Evolutionary conservation across 2,113 vertebrate genomes (phyloP), one percentile per base, ranked within the genome.

Genomic region (Lasiurus cinereus): DNA sequence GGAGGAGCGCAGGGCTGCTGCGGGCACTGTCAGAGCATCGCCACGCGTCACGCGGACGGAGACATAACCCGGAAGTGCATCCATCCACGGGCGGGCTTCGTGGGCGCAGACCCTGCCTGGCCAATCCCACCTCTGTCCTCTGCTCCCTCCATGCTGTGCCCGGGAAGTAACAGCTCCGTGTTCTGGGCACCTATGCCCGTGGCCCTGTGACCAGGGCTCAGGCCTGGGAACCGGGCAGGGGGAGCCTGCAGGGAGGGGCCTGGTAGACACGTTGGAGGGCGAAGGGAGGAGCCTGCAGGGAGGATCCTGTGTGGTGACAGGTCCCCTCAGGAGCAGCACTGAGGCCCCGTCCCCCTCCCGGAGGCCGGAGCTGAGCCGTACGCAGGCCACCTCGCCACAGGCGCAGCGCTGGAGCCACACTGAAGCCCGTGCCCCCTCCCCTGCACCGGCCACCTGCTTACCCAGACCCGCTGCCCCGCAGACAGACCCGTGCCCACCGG

Each of bases 391-490:
- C 33, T 48, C 8, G 1, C 5, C 8, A 21, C 6, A 1, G 3
- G 46, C 8, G 29, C 9, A 48, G 16, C 9, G 4, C 24, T 62
- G 48, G 43, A 0, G 2, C 24, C 1, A 76, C 50, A 39, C 33
- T 15, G 83, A 39, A 3, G 9, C 13, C 13, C 22, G 54, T 5
- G 10, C 39, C 39, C 39, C 39, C 39, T 8, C 22, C 59, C 59
- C 18, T 3, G 14, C 8, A 8, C 21, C 2, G 0, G 3, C 56
- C 1, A 56, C 59, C 8, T 0, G 6, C 62, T 59, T 3, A 14
- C 33, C 33, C 54, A 0, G 8, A 67, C 62, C 31, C 0, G 3
- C 50, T 50, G 9, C 21, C 4, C 0, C 12, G 27, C 12, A 54
- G 12, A 70, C 52, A 54, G 33, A 36, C 33, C 12, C 18, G 22